Percentiles rank a stretch among this genome's conserved stretches.
Conservation (phyloP, 2,797 vertebrate genomes). For the Loris lydekkerianus region DNA sequence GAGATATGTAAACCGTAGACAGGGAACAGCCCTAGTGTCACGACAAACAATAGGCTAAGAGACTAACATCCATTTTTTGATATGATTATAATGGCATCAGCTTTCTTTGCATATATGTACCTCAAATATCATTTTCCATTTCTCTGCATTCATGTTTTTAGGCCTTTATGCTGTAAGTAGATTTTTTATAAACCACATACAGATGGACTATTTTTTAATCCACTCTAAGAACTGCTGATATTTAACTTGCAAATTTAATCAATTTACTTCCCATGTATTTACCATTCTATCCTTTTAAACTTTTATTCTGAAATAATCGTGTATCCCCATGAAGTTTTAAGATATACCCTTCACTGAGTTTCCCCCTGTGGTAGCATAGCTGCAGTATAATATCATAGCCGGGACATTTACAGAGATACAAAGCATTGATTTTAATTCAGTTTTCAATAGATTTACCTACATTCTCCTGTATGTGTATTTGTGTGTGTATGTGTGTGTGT, state of each 20-base stretch:
- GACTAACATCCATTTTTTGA: no score
- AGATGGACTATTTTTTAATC: not conserved
- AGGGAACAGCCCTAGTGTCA: no score
- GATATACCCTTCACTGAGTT: not conserved
- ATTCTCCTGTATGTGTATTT: not conserved
- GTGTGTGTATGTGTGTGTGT: not conserved
- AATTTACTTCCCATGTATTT: slow-evolving; percentile 22
- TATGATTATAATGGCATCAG: not conserved
- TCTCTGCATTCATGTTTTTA: not conserved
- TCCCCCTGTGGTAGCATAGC: not conserved
- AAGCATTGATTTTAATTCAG: not conserved
- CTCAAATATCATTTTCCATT: slow-evolving; percentile 13
- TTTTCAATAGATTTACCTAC: not conserved
- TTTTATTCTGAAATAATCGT: not conserved
- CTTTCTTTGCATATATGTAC: slow-evolving; percentile 43
- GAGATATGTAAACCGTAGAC: no score
- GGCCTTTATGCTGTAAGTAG: not conserved
- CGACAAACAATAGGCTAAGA: no score
- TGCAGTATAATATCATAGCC: not conserved
- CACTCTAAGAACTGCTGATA: slow-evolving; percentile 18
- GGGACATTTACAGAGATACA: not conserved
- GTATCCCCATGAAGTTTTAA: not conserved
- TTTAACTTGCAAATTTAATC: slow-evolving; percentile 45
- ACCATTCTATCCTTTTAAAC: not conserved
- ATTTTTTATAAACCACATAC: not conserved